A percentile compares a stretch with the other conserved stretches of the same genome.
phyloP scores from a whole-genome alignment of 1,140 invertebrate species.

The Uloborus diversus region DNA sequence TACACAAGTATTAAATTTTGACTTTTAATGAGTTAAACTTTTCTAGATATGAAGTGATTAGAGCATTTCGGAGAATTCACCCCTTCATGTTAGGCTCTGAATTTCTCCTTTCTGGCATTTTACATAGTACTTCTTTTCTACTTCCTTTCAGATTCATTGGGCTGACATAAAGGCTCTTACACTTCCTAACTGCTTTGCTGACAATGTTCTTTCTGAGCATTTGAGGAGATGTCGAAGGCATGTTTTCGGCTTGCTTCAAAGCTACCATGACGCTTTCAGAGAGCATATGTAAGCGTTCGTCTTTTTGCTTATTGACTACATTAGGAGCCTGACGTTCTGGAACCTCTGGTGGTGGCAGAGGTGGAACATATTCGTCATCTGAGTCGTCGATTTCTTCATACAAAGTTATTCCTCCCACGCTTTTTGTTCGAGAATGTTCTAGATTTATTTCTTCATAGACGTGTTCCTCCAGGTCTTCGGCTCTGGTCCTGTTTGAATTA shows the following conservation, averaged over 20 bases:
- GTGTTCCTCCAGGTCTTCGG: background rate
- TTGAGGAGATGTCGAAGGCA: too few species aligned
- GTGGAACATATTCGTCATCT: background rate
- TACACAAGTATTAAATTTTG: too few species aligned
- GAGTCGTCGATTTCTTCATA: constrained; percentile 18
- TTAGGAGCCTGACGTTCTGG: background rate
- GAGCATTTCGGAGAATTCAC: too few species aligned
- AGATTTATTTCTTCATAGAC: constrained; percentile 33
- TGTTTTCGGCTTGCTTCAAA: constrained; percentile 18
- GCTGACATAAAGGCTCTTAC: too few species aligned
- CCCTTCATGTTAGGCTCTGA: too few species aligned
- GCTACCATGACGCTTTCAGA: constrained; percentile 14
- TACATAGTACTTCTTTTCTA: too few species aligned
- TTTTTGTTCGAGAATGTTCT: background rate
- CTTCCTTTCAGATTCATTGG: too few species aligned
- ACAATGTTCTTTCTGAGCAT: too few species aligned
- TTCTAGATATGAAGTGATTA: too few species aligned
- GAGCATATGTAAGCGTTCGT: constrained; percentile 9
- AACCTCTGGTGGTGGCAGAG: background rate
- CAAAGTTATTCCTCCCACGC: background rate
- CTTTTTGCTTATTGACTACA: background rate
- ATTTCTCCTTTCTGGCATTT: too few species aligned
- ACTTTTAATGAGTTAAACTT: too few species aligned
- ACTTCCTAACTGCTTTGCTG: too few species aligned
- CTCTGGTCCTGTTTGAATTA: background rate